Evolutionary conservation across 2,113 vertebrate species (phyloP), one percentile per base, ranked within the genome.

Genomic region (Gobius niger): DNA sequence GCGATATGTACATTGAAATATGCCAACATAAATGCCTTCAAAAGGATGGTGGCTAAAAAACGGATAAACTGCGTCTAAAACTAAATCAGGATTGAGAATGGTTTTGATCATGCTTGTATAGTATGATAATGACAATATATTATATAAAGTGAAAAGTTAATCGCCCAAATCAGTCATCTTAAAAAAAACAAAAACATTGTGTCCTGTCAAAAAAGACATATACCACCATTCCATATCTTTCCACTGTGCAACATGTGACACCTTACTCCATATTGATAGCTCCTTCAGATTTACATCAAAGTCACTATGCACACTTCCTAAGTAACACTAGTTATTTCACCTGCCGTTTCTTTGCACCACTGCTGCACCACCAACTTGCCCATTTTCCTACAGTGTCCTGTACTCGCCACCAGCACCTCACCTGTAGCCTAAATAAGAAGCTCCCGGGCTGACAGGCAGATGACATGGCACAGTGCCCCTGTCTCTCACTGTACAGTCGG

Each of bases 261-360:
- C 77, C 83, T 56, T 82, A 84, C 68, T 82, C 87, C 82, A 86
- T 80, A 69, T 79, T 84, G 76, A 34, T 34, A 83, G 70, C 76
- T 85, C 82, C 78, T 85, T 90, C 89, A 83, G 81, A 80, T 86
- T 80, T 34, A 87, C 78, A 89, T 90, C 80, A 85, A 65, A 86
- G 70, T 86, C 87, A 86, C 75, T 75, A 68, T 67, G 68, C 64
- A 75, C 68, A 50, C 67, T 47, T 70, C 74, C 72, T n/a, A n/a
- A n/a, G n/a, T n/a, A 41, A 41, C 61, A 70, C 40, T 8, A 42
- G 40, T 73, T 47, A 46, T 70, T 76, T 76, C 75, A 81, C 81
- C 76, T 89, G 81, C 69, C 70, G 70, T 70, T 47, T 19, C 7
- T 18, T 24, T 70, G 57, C 19, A 44, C 54, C 47, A 62, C 9